Conservation (phyloP, 2,797 vertebrate genomes). For the Furcifer pardalis region DNA sequence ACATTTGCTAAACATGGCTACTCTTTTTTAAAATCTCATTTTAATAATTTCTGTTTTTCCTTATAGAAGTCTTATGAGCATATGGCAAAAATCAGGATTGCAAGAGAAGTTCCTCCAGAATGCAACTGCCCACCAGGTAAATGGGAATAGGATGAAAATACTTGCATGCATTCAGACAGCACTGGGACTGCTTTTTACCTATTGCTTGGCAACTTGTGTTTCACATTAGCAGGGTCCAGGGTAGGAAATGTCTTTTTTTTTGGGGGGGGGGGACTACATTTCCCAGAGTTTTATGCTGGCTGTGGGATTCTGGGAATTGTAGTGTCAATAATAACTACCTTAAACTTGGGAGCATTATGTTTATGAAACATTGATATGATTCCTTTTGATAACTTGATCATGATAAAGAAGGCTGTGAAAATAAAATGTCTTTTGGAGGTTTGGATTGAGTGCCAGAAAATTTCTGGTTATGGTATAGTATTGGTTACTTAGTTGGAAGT, state of each 20-base stretch:
- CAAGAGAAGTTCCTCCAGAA: conserved; percentile 86
- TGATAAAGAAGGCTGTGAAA: conserved; percentile 38
- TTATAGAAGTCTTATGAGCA: conserved; percentile 91
- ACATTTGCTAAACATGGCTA: too few relatives aligned
- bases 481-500: not conserved
- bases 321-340: too few relatives aligned
- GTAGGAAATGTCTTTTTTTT: too few relatives aligned
- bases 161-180: conserved; percentile 28
- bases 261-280: too few relatives aligned
- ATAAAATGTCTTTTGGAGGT: conserved; percentile 36
- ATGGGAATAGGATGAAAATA: conserved; percentile 26
- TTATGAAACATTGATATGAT: conserved; percentile 17
- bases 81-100: conserved; percentile 88
- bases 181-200: not conserved
- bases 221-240: not conserved
- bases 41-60: conserved; percentile 57
- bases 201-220: conserved; percentile 37
- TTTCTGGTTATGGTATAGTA: not conserved
- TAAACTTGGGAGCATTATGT: not conserved
- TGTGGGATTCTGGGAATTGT: too few relatives aligned
- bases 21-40: too few relatives aligned
- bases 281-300: too few relatives aligned
- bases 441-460: conserved; percentile 18
- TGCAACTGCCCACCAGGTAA: conserved; percentile 98
- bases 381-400: conserved; percentile 37